Conservation (phyloP, 2,113 vertebrate species). For the Scolopax mira region DNA sequence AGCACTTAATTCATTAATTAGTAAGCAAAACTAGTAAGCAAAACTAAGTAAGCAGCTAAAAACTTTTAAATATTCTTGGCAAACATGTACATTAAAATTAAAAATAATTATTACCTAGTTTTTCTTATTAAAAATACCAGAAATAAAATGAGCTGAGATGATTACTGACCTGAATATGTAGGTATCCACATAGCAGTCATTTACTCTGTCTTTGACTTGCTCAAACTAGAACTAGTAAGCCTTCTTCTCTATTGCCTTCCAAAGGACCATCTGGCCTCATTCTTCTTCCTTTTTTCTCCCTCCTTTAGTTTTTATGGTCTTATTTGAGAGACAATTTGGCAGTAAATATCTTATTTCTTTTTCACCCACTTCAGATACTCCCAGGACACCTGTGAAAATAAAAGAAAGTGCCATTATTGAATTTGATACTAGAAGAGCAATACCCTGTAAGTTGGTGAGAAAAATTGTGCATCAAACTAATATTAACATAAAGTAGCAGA, state of each 20-base stretch:
- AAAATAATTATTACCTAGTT: not conserved
- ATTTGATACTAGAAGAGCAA: not conserved
- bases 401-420: not conserved
- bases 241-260: not conserved
- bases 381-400: not conserved
- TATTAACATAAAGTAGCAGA: not conserved
- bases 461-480: not conserved
- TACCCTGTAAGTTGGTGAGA: not conserved
- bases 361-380: not conserved
- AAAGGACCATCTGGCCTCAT: not conserved
- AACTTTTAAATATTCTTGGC: not conserved
- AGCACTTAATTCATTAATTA: not conserved
- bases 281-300: not conserved
- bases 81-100: not conserved
- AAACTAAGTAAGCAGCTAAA: not conserved
- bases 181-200: not conserved
- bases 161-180: not conserved
- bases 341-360: not conserved
- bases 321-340: not conserved
- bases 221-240: not conserved
- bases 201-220: not conserved
- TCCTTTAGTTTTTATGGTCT: not conserved
- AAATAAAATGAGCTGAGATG: not conserved
- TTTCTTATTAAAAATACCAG: not conserved
- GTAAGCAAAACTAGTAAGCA: not conserved